Percentiles rank a stretch among this genome's conserved stretches.
Evolutionary conservation across 2,113 vertebrate genomes (phyloP).

Genomic region (Microcebus murinus): DNA sequence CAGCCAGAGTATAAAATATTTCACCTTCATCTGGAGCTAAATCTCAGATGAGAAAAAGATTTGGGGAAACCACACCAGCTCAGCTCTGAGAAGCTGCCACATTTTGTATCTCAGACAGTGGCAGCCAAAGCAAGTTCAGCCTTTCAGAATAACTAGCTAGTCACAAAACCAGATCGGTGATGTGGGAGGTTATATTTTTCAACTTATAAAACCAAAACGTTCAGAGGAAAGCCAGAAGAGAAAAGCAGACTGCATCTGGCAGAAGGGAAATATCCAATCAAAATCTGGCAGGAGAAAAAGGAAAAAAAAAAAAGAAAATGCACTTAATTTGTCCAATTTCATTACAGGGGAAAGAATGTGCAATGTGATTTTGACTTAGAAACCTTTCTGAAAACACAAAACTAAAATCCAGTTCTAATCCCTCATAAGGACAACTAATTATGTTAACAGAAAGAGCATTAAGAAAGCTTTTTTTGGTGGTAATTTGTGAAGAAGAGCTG

Average conservation of each 20-base stretch:
- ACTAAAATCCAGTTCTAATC: slow-evolving; percentile 47
- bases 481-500: slow-evolving; percentile 41
- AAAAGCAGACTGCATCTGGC: slow-evolving; percentile 54
- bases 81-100: background rate
- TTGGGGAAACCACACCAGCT: background rate
- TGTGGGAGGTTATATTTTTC: slow-evolving; percentile 35
- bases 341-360: background rate
- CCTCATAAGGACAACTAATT: slow-evolving; percentile 54
- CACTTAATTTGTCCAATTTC: slow-evolving; percentile 35
- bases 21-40: slow-evolving; percentile 60
- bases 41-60: slow-evolving; percentile 39
- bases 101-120: background rate
- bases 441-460: slow-evolving; percentile 31
- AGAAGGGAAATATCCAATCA: slow-evolving; percentile 64
- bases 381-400: slow-evolving; percentile 29
- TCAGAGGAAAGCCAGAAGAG: slow-evolving; percentile 39
- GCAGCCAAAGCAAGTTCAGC: slow-evolving; percentile 26
- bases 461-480: background rate
- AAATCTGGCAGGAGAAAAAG: slow-evolving; percentile 55
- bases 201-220: slow-evolving; percentile 10
- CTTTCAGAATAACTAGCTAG: background rate
- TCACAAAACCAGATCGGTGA: background rate
- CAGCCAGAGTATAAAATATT: slow-evolving; percentile 44
- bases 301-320: background rate
- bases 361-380: slow-evolving; percentile 52